Evolutionary conservation across 2,113 vertebrate genomes (phyloP), one percentile per base, ranked within the genome.

Genomic region (Limnothrissa miodon): DNA sequence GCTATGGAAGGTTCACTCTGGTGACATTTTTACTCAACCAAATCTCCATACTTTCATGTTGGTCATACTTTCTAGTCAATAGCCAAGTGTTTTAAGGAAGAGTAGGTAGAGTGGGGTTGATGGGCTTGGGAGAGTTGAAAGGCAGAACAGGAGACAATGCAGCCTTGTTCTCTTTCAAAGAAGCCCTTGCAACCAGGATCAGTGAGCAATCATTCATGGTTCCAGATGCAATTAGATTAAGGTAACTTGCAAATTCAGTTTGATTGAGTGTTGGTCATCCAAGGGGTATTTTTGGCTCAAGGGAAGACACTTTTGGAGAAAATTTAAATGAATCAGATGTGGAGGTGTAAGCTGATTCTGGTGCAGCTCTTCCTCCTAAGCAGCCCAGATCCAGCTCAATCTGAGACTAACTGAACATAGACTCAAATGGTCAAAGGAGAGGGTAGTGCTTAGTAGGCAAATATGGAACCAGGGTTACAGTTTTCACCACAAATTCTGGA

Each of bases 1-100:
- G 92, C 93, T 93, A 90, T 3, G 1, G 51, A 87, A 84, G 85
- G 92, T 89, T 87, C 89, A 91, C 90, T 85, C 86, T 44, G 86
- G 84, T 87, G 90, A 78, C 86, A 23, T 90, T 84, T 87, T 85
- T 84, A 84, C 66, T 83, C 66, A 74, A 33, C 66, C 66, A 66
- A 56, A 33, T 33, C 15, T 17, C 25, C 66, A 36, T 11, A 74
- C 66, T 15, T 17, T 11, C 66, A 74, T 4, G 66, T 36, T 74
- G 25, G 66, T 74, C 66, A 74, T 36, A 15, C 36, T 66, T 25
- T 74, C 17, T 29, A 36, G 66, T 33, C 29, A 29, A 66, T n/a
- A 9, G n/a, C 48, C 59, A 33, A 56, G 51, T 56, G 51, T 56
- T 19, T 56, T 11, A 66, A 25, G 25, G 59, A 9, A 15, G 59